Conservation (phyloP, 2,113 vertebrate species). For the Saguinus midas region DNA sequence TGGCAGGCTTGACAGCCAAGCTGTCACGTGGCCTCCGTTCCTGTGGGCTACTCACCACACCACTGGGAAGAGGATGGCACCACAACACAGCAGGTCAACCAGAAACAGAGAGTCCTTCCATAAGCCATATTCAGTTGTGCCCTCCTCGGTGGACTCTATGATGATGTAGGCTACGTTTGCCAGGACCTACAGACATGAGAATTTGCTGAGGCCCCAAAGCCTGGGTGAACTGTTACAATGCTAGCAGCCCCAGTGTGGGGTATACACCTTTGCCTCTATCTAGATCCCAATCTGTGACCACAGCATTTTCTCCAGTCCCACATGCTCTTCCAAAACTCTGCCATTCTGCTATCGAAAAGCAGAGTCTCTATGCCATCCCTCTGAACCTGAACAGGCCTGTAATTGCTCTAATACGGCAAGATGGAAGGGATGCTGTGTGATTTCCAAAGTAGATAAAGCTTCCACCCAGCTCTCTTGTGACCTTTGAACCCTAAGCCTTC, state of each 20-base stretch:
- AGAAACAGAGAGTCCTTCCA: slow-evolving; percentile 93
- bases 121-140: slow-evolving; percentile 88
- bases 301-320: neutral
- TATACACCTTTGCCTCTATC: accelerated
- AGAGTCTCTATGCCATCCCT: neutral
- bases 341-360: too few species aligned
- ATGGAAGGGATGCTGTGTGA: accelerated
- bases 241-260: neutral
- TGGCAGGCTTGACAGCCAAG: neutral
- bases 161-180: slow-evolving; percentile 92
- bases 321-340: too few species aligned
- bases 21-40: neutral
- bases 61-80: slow-evolving; percentile 92
- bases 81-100: slow-evolving; percentile 91
- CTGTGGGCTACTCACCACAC: slow-evolving; percentile 85
- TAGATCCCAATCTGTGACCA: neutral
- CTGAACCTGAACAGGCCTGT: too few species aligned
- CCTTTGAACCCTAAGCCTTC: neutral
- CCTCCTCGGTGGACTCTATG: slow-evolving; percentile 92
- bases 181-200: slow-evolving; percentile 83
- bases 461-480: too few species aligned
- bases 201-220: neutral
- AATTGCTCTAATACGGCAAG: neutral
- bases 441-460: neutral
- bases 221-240: accelerated